Evolutionary conservation across 2,888 invertebrate genomes (phyloP).

Genomic region (Bembecia ichneumoniformis): DNA sequence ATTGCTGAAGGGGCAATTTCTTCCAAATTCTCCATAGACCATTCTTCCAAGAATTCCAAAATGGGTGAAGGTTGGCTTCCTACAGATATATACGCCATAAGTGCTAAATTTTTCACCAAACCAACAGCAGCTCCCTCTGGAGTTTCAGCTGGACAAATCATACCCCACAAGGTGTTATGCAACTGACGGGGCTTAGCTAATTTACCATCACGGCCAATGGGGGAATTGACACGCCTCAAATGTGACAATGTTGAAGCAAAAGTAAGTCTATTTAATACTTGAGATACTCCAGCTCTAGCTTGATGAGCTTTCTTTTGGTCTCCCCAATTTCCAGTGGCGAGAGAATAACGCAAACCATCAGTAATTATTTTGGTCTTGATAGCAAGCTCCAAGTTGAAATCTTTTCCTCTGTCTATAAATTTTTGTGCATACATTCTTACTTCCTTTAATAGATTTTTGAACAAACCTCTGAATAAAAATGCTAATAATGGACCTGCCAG

Average conservation of each 20-base stretch:
- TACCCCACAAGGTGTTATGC: constrained; percentile 99
- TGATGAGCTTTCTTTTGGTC: constrained; percentile 99
- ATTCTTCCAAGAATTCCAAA: constrained; percentile 99
- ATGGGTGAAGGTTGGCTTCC: constrained; percentile 99
- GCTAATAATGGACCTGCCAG: constrained; percentile 97
- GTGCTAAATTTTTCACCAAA: constrained; percentile 97
- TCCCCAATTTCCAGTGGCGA: constrained; percentile 99
- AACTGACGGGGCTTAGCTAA: constrained; percentile 98
- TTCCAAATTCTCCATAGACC: constrained; percentile 99
- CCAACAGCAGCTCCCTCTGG: constrained; percentile 98
- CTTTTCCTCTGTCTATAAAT: constrained; percentile 98
- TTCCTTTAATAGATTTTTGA: constrained; percentile 96
- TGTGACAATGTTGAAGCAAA: constrained; percentile 99
- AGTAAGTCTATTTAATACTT: constrained; percentile 97
- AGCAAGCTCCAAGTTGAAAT: constrained; percentile 96
- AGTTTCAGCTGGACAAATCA: constrained; percentile 99
- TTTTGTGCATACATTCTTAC: constrained; percentile 99
- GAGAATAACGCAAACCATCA: constrained; percentile 96
- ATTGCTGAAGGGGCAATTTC: constrained; percentile 99
- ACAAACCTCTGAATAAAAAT: constrained; percentile 95
- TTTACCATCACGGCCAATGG: constrained; percentile 99
- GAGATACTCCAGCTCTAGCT: constrained; percentile 95
- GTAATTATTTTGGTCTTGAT: constrained; percentile 99
- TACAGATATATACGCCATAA: constrained; percentile 99
- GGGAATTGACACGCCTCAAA: constrained; percentile 97